A percentile compares a stretch with the other conserved stretches of the same genome.
Evolutionary conservation across 1,140 invertebrate genomes (phyloP).

Genomic region (Diploscapter pachys): DNA sequence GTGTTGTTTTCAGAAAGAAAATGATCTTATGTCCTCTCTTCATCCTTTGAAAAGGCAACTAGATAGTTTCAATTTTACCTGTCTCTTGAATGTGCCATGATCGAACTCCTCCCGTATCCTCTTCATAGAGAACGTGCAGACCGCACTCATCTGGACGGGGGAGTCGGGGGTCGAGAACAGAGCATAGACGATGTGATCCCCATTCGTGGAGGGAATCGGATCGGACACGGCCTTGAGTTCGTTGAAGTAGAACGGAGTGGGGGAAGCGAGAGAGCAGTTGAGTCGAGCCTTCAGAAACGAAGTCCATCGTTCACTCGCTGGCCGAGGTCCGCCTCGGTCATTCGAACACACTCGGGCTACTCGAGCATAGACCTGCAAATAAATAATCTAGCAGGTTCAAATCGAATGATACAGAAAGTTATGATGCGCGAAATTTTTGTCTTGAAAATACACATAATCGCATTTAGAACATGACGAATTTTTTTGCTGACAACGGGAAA

Average conservation of each 20-base stretch:
- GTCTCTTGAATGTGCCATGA: conserved; percentile 71
- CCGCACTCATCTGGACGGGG: conserved; percentile 87
- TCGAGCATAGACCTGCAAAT: conserved; percentile 75
- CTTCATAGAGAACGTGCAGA: conserved; percentile 86
- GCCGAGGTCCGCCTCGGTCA: conserved; percentile 70
- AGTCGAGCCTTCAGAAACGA: conserved; percentile 88
- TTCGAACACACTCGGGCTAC: conserved; percentile 92
- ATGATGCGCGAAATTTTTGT: too few species aligned
- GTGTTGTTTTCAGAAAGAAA: too few species aligned
- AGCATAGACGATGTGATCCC: conserved; percentile 79
- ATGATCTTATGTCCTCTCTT: too few species aligned
- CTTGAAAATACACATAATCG: too few species aligned
- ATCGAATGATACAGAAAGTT: background rate
- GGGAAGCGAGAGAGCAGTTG: conserved; percentile 83
- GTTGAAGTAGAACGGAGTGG: conserved; percentile 95
- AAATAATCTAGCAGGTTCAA: conserved; percentile 9
- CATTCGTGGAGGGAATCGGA: conserved; percentile 68
- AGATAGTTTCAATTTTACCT: background rate
- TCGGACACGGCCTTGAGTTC: conserved; percentile 89
- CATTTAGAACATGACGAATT: too few species aligned
- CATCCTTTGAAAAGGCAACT: too few species aligned
- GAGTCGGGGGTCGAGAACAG: conserved; percentile 90
- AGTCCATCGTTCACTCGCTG: conserved; percentile 80
- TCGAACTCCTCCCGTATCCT: conserved; percentile 84
- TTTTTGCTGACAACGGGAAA: too few species aligned